Evolutionary conservation across 2,797 vertebrate genomes (phyloP), one percentile per base, ranked within the genome.

Genomic region (Sphenodon punctatus): DNA sequence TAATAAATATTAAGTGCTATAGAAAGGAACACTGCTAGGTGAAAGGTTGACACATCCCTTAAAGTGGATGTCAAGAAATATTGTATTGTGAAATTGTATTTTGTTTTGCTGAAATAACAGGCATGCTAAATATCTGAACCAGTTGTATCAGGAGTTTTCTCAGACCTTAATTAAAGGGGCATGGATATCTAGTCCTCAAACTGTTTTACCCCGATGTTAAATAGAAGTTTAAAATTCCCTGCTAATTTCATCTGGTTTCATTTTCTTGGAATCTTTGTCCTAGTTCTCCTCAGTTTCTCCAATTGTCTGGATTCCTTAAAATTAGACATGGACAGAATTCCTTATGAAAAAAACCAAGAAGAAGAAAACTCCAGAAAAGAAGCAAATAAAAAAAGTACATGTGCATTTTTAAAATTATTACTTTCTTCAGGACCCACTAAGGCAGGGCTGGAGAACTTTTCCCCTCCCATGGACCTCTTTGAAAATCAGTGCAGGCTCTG

Each of bases 211-310:
- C 0, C 81, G 32, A 72, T 78, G 73, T 3, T 9, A 36, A 75
- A 61, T 85, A 80, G 88, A 83, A 69, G 22, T 0, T n/a, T n/a
- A n/a, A 59, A 74, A 86, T 79, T 80, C 70, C 36, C 43, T n/a
- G 81, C 43, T 66, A 34, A 48, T 22, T 15, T 32, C 36, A 10
- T 36, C 43, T 34, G 4, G 3, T 83, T 91, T 89, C 74, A 77
- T 71, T 90, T 87, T 78, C 73, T 76, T 87, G 39, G 22, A 6
- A 49, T 82, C 17, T 86, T 42, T 36, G 49, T 87, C 77, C 75
- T 19, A 69, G 42, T 82, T 64, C 5, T 67, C 6, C 42, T 67
- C 42, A 60, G 4, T 67, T 86, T 81, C 32, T 41, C 81, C 14
- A 16, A 0, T 67, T 39, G 12, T 56, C 36, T 82, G 58, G 30